Percentiles rank a stretch among this genome's conserved stretches.
Conservation (phyloP, 2,888 invertebrate genomes). For the Chrysolina americana region DNA sequence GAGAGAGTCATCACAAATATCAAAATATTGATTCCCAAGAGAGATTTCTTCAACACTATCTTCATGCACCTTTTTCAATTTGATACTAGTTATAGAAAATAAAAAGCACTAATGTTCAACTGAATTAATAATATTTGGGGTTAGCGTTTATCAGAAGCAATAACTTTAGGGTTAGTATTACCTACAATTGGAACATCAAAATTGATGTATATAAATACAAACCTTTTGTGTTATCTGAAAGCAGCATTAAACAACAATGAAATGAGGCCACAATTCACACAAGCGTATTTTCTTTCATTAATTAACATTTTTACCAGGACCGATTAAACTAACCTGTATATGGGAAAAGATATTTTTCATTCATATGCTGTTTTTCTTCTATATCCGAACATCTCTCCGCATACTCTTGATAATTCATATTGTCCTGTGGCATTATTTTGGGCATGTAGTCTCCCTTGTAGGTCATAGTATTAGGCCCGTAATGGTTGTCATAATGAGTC, state of each 20-base stretch:
- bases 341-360: constrained; percentile 88
- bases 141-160: no score
- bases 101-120: no score
- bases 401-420: constrained; percentile 72
- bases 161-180: no score
- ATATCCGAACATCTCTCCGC: constrained; percentile 79
- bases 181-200: constrained; percentile 1
- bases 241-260: constrained; percentile 46
- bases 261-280: neutral
- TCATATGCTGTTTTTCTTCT: constrained; percentile 80
- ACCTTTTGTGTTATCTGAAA: constrained; percentile 45
- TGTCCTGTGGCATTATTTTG: constrained; percentile 65
- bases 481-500: constrained; percentile 64
- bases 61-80: neutral
- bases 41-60: neutral
- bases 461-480: constrained; percentile 59
- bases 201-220: constrained; percentile 33
- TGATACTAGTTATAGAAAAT: no score
- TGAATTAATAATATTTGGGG: no score
- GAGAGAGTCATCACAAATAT: no score
- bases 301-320: neutral
- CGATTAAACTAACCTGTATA: constrained; percentile 76
- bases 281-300: neutral
- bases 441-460: constrained; percentile 65
- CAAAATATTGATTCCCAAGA: no score